Conservation (phyloP, 2,113 vertebrate genomes). For the Eublepharis macularius region DNA sequence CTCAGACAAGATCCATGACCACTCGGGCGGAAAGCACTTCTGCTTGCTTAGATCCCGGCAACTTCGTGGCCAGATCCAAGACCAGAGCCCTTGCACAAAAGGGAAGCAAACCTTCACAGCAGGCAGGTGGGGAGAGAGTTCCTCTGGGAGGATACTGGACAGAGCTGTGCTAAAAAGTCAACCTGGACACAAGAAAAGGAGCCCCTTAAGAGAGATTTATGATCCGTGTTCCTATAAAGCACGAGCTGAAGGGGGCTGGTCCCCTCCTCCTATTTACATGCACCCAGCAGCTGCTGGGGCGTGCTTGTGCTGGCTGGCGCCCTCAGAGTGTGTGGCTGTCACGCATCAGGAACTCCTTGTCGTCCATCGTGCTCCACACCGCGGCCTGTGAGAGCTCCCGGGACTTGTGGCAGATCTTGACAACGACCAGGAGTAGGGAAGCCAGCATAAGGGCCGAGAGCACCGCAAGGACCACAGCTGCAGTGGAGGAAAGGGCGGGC, state of each 20-base stretch:
- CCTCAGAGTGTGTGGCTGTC: conserved; percentile 56
- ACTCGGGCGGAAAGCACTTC: no score
- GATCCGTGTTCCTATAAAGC: neutral
- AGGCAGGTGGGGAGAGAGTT: no score
- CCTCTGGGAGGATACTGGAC: neutral
- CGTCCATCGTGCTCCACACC: conserved; percentile 59
- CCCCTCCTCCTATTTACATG: neutral
- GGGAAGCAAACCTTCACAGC: neutral
- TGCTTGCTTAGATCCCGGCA: no score
- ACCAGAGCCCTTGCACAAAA: no score
- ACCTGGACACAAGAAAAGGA: neutral
- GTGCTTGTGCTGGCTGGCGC: accelerated
- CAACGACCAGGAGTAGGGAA: conserved; percentile 50
- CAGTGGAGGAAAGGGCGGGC: neutral
- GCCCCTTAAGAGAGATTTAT: neutral
- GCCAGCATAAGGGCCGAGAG: conserved; percentile 62
- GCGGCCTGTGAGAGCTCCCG: conserved; percentile 32
- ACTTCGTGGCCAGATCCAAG: no score
- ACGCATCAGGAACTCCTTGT: conserved; percentile 71
- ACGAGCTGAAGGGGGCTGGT: neutral
- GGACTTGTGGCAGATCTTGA: conserved; percentile 46
- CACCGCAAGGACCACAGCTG: conserved; percentile 59
- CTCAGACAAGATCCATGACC: no score
- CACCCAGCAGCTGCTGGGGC: neutral
- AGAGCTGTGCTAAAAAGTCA: neutral